Conservation (phyloP, 2,888 invertebrate species). For the Liodrosophila aerea region DNA sequence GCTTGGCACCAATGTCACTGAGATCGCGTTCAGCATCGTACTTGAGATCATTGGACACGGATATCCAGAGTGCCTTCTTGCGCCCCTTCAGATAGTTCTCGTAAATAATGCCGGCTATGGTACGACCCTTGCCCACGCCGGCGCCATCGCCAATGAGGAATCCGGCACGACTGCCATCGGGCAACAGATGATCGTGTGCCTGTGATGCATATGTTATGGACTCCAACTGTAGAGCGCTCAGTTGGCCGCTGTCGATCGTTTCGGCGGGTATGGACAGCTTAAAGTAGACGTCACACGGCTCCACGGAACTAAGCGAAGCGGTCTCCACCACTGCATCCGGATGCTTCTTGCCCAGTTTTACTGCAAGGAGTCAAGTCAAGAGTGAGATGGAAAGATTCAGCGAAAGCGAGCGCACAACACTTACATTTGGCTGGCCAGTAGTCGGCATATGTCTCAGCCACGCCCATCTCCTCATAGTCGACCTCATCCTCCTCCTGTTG, state of each 20-base stretch:
- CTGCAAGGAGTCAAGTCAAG: slow-evolving; percentile 83
- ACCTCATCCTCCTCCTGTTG: slow-evolving; percentile 89
- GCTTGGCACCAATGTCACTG: slow-evolving; percentile 95
- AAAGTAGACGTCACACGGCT: slow-evolving; percentile 96
- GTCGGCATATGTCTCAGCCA: slow-evolving; percentile 98
- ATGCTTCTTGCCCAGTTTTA: slow-evolving; percentile 96
- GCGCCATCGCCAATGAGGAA: slow-evolving; percentile 99
- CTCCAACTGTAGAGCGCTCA: slow-evolving; percentile 98
- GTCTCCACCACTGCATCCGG: slow-evolving; percentile 99
- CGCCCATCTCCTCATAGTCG: slow-evolving; percentile 98
- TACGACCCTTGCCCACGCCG: slow-evolving; percentile 98
- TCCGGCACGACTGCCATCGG: slow-evolving; percentile 95
- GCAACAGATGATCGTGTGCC: slow-evolving; percentile 95
- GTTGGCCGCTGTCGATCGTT: slow-evolving; percentile 90
- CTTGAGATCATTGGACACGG: slow-evolving; percentile 98
- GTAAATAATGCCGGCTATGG: slow-evolving; percentile 98
- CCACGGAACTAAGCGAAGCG: slow-evolving; percentile 97
- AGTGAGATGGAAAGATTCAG: background rate
- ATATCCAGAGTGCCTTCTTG: slow-evolving; percentile 98
- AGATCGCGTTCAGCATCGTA: slow-evolving; percentile 99
- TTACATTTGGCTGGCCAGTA: slow-evolving; percentile 98
- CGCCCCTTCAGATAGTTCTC: slow-evolving; percentile 97
- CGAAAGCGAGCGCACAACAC: slow-evolving; percentile 58
- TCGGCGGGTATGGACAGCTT: slow-evolving; percentile 91
- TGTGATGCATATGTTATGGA: slow-evolving; percentile 98